phyloP scores from a whole-genome alignment of 2,888 invertebrate species.

The Eledona agricola region DNA sequence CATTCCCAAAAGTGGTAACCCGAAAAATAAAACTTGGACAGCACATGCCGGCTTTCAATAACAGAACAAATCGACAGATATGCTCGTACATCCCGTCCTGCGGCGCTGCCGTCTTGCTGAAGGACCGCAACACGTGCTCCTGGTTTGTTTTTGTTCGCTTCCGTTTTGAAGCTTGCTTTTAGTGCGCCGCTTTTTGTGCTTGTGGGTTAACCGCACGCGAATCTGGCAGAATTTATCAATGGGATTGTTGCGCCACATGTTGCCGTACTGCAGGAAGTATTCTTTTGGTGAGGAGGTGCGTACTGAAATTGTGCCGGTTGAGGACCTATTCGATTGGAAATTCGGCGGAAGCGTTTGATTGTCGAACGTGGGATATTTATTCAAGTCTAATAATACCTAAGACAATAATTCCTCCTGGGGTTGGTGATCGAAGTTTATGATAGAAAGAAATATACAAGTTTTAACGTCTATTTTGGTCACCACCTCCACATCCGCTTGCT shows the following conservation, averaged over 20 bases:
- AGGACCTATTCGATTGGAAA: too few relatives aligned
- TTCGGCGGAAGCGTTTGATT: constrained; percentile 23
- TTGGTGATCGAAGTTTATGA: constrained; percentile 43
- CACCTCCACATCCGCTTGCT: constrained; percentile 49
- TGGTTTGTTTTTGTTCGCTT: constrained; percentile 55
- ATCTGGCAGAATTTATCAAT: constrained; percentile 41
- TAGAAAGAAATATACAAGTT: constrained; percentile 40
- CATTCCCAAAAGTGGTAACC: too few relatives aligned
- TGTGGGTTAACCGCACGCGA: constrained; percentile 37
- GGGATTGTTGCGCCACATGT: constrained; percentile 39
- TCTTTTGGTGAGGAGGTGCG: too few relatives aligned
- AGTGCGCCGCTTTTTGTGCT: constrained; percentile 37
- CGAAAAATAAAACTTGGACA: too few relatives aligned
- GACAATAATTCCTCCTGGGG: constrained; percentile 38
- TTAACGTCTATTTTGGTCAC: constrained; percentile 48
- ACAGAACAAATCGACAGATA: constrained; percentile 33
- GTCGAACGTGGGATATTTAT: constrained; percentile 16
- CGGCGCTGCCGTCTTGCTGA: constrained; percentile 35
- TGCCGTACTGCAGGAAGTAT: constrained; percentile 5
- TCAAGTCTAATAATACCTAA: constrained; percentile 38
- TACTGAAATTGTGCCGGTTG: too few relatives aligned
- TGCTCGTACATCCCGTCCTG: constrained; percentile 47
- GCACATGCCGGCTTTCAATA: too few relatives aligned
- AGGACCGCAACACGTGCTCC: constrained; percentile 54
- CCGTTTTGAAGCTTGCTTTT: constrained; percentile 44